Conservation (phyloP, 2,888 invertebrate genomes). For the Meteorus cinctellus region DNA sequence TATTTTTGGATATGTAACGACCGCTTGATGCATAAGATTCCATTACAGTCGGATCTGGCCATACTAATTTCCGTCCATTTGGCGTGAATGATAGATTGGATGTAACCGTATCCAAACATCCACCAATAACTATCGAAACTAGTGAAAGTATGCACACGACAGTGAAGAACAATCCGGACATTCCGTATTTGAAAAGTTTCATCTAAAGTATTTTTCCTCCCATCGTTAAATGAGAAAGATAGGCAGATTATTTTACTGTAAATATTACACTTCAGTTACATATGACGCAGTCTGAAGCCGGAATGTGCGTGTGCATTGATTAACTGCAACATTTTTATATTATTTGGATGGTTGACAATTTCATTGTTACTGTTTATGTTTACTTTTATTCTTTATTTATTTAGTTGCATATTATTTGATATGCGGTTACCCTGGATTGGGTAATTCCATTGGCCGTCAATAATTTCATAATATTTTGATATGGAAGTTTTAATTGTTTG, state of each 20-base stretch:
- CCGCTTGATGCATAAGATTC: conserved; percentile 77
- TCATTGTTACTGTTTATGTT: not conserved
- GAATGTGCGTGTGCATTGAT: not conserved
- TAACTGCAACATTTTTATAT: not conserved
- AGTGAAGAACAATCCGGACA: conserved; percentile 52
- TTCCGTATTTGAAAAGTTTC: conserved; percentile 47
- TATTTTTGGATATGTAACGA: conserved; percentile 76
- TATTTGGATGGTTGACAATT: not conserved
- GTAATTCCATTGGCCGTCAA: not conserved
- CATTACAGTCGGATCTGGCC: conserved; percentile 75
- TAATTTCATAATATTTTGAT: not conserved
- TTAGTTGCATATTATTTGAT: not conserved
- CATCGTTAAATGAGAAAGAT: too few relatives aligned
- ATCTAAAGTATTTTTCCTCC: too few relatives aligned
- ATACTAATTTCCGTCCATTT: conserved; percentile 65
- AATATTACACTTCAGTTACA: too few relatives aligned
- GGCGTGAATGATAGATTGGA: conserved; percentile 62
- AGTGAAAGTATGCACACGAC: conserved; percentile 51
- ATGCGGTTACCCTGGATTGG: not conserved
- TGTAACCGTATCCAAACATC: conserved; percentile 48
- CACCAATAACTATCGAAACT: conserved; percentile 36
- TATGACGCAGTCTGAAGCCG: too few relatives aligned
- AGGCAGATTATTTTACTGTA: too few relatives aligned
- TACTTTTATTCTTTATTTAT: not conserved
- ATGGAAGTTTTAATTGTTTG: not conserved